Percentiles rank a stretch among this genome's conserved stretches.
Conservation (phyloP, 2,888 invertebrate species). For the Stramonita haemastoma region DNA sequence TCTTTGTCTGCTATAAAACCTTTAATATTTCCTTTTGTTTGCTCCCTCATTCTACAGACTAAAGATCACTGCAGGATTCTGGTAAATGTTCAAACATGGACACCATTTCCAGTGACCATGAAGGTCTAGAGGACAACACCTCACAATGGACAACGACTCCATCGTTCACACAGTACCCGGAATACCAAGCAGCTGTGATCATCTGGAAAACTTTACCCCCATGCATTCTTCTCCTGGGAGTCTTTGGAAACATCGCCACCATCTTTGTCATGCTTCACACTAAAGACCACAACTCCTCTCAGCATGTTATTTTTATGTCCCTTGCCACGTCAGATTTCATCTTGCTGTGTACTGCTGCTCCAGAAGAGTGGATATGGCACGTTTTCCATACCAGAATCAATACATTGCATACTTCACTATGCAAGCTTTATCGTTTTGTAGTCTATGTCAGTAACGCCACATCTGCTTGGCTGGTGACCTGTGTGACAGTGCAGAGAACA, state of each 20-base stretch:
- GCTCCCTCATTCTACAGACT: too few species aligned
- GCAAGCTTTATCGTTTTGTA: not conserved
- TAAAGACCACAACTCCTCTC: not conserved
- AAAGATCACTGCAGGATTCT: too few species aligned
- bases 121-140: too few species aligned
- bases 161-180: too few species aligned
- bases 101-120: too few species aligned
- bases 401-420: not conserved
- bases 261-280: not conserved
- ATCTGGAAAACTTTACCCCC: not conserved
- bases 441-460: too few species aligned
- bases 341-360: not conserved
- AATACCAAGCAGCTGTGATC: not conserved
- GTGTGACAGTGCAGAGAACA: not conserved
- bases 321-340: not conserved
- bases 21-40: too few species aligned
- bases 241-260: not conserved
- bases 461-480: slow-evolving; percentile 1
- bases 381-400: not conserved
- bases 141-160: too few species aligned
- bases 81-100: too few species aligned
- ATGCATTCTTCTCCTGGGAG: not conserved
- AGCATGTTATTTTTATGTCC: not conserved
- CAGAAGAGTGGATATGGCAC: not conserved
- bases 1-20: too few species aligned